Conservation (phyloP, 2,797 vertebrate species). For the Micromesistius poutassou region DNA sequence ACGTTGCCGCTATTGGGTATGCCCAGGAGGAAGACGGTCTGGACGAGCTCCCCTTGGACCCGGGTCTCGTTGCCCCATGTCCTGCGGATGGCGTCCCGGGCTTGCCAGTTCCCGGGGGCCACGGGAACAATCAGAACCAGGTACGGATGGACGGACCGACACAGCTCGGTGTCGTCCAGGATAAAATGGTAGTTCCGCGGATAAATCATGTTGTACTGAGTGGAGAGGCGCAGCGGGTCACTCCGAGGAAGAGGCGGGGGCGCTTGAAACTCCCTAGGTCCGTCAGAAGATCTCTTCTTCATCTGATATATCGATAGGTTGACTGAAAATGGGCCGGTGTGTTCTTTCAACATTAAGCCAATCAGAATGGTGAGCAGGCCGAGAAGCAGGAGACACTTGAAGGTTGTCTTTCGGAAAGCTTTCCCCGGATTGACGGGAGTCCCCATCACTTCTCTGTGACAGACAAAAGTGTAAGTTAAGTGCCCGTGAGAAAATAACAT, state of each 20-base stretch:
- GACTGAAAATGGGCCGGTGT: no score
- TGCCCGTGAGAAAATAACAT: neutral
- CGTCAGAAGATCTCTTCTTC: no score
- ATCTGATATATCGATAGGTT: no score
- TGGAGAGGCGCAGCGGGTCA: no score
- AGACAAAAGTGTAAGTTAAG: neutral
- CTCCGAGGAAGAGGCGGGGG: no score
- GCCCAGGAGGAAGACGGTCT: constrained; percentile 75
- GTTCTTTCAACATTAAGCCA: no score
- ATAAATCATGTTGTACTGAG: constrained; percentile 48
- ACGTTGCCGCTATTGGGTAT: neutral
- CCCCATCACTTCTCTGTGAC: constrained; percentile 12
- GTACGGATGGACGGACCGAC: constrained; percentile 56
- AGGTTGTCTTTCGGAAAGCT: neutral
- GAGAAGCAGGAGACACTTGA: constrained; percentile 28
- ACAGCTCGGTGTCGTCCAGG: constrained; percentile 64
- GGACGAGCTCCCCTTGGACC: constrained; percentile 57
- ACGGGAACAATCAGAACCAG: constrained; percentile 73
- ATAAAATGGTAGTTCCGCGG: constrained; percentile 68
- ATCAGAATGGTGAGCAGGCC: neutral
- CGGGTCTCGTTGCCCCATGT: constrained; percentile 74
- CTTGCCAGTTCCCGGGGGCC: constrained; percentile 15
- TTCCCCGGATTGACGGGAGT: neutral
- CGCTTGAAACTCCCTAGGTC: no score
- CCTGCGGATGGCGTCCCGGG: constrained; percentile 58